Conservation (phyloP, 2,113 vertebrate species). For the Fregetta grallaria region DNA sequence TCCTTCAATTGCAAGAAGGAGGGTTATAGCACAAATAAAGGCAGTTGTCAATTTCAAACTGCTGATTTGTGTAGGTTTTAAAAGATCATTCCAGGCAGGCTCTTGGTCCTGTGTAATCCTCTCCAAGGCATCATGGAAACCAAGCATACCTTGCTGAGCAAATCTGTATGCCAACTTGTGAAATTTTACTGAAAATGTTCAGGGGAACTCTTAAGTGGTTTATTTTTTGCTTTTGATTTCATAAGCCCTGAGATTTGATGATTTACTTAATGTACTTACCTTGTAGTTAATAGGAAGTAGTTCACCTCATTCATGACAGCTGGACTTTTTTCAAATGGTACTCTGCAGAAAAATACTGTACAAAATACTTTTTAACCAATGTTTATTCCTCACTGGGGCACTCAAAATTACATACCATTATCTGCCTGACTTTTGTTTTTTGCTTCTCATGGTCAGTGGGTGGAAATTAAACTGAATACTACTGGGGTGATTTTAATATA, state of each 20-base stretch:
- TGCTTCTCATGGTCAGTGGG: slow-evolving; percentile 83
- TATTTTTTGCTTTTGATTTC: not conserved
- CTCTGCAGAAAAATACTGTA: not conserved
- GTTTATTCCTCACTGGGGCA: slow-evolving; percentile 67
- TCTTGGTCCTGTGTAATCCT: not conserved
- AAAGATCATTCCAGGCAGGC: not conserved
- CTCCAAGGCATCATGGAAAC: not conserved
- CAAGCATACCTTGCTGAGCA: not conserved
- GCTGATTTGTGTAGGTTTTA: not conserved
- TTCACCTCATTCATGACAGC: not conserved
- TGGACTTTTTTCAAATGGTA: not conserved
- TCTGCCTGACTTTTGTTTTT: slow-evolving; percentile 85
- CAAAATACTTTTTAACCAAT: not conserved
- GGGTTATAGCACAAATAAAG: not conserved
- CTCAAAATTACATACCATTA: slow-evolving; percentile 64
- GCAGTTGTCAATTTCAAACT: not conserved
- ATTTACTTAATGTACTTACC: not conserved
- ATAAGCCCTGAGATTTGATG: not conserved
- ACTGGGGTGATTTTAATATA: slow-evolving; percentile 79
- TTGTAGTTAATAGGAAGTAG: not conserved
- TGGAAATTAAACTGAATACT: slow-evolving; percentile 77
- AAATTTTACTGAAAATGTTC: not conserved
- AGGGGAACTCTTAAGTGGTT: not conserved
- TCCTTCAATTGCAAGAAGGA: not conserved
- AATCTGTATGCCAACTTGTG: not conserved